Evolutionary conservation across 2,888 invertebrate genomes (phyloP).

Genomic region (Lasioglossum lativentre): DNA sequence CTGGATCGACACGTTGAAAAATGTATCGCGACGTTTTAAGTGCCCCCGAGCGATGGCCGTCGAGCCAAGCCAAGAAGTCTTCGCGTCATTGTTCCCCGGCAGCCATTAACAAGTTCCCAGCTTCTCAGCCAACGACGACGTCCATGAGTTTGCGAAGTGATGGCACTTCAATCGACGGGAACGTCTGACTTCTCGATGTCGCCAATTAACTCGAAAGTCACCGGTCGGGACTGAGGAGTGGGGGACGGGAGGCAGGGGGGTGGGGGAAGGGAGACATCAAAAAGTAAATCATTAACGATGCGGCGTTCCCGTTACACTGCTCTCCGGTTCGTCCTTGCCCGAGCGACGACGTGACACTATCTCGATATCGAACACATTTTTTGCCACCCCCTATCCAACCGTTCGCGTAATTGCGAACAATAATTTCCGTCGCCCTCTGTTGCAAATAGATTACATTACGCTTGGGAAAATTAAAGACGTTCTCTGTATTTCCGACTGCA

Average conservation of each 20-base stretch:
- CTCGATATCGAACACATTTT: slow-evolving; percentile 7
- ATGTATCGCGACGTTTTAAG: slow-evolving; percentile 21
- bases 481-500: neutral
- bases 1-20: slow-evolving; percentile 19
- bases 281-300: slow-evolving; percentile 52
- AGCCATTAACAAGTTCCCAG: slow-evolving; percentile 60
- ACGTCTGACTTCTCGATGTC: slow-evolving; percentile 37
- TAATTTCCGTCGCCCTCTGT: neutral
- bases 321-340: neutral
- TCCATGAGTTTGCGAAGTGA: slow-evolving; percentile 53
- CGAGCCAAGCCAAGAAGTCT: slow-evolving; percentile 26
- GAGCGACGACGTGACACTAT: neutral
- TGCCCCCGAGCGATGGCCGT: slow-evolving; percentile 18
- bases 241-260: neutral
- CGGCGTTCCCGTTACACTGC: slow-evolving; percentile 3
- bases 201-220: slow-evolving; percentile 55
- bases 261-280: slow-evolving; percentile 8
- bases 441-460: neutral
- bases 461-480: neutral
- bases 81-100: slow-evolving; percentile 52
- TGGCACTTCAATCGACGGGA: slow-evolving; percentile 52
- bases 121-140: slow-evolving; percentile 37
- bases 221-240: neutral
- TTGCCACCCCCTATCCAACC: neutral
- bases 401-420: slow-evolving; percentile 12